Percentiles rank a stretch among this genome's conserved stretches.
These are phyloP conservation scores for Hyla sarda DNA, from an alignment of 2,113 vertebrate species.

Conservation along the genomic window DNA sequence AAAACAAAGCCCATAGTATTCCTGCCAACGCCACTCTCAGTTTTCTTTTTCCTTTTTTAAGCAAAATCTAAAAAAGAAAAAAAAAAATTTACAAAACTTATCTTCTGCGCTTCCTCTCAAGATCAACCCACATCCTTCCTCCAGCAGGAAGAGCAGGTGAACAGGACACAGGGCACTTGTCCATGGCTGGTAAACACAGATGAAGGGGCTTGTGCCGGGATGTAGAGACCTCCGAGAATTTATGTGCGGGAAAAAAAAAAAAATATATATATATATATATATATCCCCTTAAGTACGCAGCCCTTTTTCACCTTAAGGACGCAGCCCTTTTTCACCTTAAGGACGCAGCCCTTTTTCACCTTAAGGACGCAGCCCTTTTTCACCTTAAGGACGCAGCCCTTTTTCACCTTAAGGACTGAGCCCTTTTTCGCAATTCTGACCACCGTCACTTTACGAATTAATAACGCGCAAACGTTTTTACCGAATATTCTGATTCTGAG, in stretches of 20 bases:
- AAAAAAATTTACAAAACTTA: too few species aligned
- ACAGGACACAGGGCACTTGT: slow-evolving; percentile 67
- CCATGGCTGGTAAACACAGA: slow-evolving; percentile 55
- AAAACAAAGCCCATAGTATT: slow-evolving; percentile 64
- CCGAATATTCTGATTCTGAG: too few species aligned
- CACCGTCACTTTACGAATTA: too few species aligned
- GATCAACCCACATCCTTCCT: slow-evolving; percentile 73
- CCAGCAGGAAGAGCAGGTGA: slow-evolving; percentile 75
- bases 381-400: too few species aligned
- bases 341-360: too few species aligned
- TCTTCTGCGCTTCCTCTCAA: slow-evolving; percentile 69
- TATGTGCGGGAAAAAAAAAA: background rate
- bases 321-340: too few species aligned
- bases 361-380: too few species aligned
- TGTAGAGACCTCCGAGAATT: background rate
- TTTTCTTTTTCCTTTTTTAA: slow-evolving; percentile 42
- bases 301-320: too few species aligned
- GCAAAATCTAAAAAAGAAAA: slow-evolving; percentile 63
- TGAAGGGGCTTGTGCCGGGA: background rate
- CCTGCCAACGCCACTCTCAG: slow-evolving; percentile 29
- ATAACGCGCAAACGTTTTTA: too few species aligned
- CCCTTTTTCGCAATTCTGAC: too few species aligned
- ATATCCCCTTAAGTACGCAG: too few species aligned
- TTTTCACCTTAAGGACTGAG: too few species aligned
- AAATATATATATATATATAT: background rate